Base-by-base conservation (phyloP, 2,797 vertebrate genomes). In the Poeciliopsis infans region DNA sequence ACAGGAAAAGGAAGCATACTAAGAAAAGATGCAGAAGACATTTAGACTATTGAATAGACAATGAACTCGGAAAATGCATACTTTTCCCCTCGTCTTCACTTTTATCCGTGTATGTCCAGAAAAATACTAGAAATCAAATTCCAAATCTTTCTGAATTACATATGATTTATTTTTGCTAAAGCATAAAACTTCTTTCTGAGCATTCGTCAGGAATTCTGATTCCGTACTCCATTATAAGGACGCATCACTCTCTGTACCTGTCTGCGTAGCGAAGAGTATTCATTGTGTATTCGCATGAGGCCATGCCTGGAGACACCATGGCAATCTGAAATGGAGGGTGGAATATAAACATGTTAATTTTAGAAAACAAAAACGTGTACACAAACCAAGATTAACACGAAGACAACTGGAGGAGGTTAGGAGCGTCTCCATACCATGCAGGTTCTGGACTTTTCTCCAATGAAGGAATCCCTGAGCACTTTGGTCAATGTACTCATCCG, bases 401-500 rank as follows among this genome's bases (percentile, higher is more conserved):
- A 51, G 5, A 55, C 2, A 12, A 15, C 16, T 36, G 7, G 25
- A 31, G 7, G 33, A 25, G 4, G 25, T n/a, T 23, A 23, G 36
- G 33, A 4, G 18, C 41, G 36, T 64, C 18, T 28, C 80, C 94
- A 87, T 94, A 99, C 98, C 98, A 99, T 99, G 92, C 98, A 99
- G 13, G 97, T 99, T 88, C 95, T 96, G 4, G 98, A 99, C 85
- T 97, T 99, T 79, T 97, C 94, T 74, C 98, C 98, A 6, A 98
- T 98, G 87, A 99, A 99, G 53, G 98, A 99, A 87, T 99, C 98
- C 79, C 98, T 94, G 16, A 99, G 95, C 73, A 99, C 98, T 87
- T 99, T 98, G 15, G 98, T 99, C 85, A 99, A 96, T 89, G 99
- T 99, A 93, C 97, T 99, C 95, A 98, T 97, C 7, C 98, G 95